Percentiles rank a stretch among this genome's conserved stretches.
phyloP scores from a whole-genome alignment of 2,797 vertebrate genomes.

The Intellagama lesueurii region DNA sequence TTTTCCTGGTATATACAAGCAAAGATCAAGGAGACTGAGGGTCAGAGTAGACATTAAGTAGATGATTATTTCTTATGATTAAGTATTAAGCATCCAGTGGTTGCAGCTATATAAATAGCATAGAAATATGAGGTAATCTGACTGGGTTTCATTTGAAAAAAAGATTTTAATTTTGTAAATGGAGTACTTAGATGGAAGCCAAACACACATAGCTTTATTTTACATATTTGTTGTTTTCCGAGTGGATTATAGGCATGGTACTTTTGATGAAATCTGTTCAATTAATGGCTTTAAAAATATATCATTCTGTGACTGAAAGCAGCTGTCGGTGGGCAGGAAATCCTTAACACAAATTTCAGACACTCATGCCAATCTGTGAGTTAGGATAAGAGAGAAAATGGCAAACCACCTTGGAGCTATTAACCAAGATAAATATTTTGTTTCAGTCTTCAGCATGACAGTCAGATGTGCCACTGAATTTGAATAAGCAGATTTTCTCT shows the following conservation, averaged over 20 bases:
- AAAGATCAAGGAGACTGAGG: too few relatives aligned
- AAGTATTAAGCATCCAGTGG: background rate
- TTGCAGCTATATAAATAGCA: too few relatives aligned
- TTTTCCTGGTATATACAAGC: too few relatives aligned
- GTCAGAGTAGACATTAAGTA: too few relatives aligned
- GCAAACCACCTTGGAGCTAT: conserved; percentile 30
- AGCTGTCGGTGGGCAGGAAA: conserved; percentile 10
- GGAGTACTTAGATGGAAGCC: background rate
- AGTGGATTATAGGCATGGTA: background rate
- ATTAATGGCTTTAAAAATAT: background rate
- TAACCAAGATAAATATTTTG: conserved; percentile 60
- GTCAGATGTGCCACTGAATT: conserved; percentile 48
- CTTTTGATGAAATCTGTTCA: background rate
- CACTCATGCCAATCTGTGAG: conserved; percentile 22
- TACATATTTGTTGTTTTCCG: background rate
- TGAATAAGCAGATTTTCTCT: conserved; percentile 64
- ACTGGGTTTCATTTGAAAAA: background rate
- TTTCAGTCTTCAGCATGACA: conserved; percentile 49
- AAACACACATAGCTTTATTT: background rate
- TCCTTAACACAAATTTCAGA: conserved; percentile 4
- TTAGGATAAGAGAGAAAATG: conserved; percentile 11
- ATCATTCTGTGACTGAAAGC: background rate
- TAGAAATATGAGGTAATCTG: background rate
- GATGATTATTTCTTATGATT: too few relatives aligned
- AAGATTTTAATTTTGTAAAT: conserved; percentile 1